Percentiles rank a stretch among this genome's conserved stretches.
phyloP scores from a whole-genome alignment of 2,888 invertebrate genomes.

The Campoletis raptor region DNA sequence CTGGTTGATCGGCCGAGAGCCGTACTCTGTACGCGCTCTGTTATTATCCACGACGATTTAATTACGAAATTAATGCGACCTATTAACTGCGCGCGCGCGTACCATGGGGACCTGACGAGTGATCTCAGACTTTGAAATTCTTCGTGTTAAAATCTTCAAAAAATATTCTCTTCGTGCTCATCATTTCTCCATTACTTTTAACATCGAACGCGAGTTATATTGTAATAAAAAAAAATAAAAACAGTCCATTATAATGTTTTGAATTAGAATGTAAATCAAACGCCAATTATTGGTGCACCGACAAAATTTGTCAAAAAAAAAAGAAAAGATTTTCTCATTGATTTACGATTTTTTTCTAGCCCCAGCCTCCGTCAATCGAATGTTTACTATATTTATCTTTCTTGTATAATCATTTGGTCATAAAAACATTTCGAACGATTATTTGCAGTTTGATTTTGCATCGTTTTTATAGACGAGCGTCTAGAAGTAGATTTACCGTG shows the following conservation, averaged over 20 bases:
- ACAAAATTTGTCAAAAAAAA: neutral
- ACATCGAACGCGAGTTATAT: neutral
- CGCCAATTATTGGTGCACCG: neutral
- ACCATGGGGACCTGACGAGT: slow-evolving; percentile 31
- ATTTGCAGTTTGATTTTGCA: slow-evolving; percentile 11
- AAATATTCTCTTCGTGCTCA: neutral
- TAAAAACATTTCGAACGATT: slow-evolving; percentile 15
- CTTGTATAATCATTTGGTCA: slow-evolving; percentile 24
- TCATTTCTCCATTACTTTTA: neutral
- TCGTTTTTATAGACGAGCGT: neutral
- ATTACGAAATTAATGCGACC: slow-evolving; percentile 83
- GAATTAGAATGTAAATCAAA: neutral
- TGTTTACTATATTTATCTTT: neutral
- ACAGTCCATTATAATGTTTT: no score
- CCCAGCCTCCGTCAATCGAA: neutral
- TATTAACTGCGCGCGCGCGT: slow-evolving; percentile 73
- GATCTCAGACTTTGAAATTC: slow-evolving; percentile 13
- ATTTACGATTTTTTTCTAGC: neutral
- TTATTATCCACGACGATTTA: slow-evolving; percentile 84
- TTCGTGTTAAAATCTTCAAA: neutral
- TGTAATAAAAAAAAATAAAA: neutral
- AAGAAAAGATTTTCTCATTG: neutral
- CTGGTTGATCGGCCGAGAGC: slow-evolving; percentile 76
- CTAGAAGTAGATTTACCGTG: slow-evolving; percentile 25
- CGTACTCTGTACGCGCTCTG: slow-evolving; percentile 74